A percentile compares a stretch with the other conserved stretches of the same genome.
phyloP scores from a whole-genome alignment of 2,113 vertebrate genomes.

The Macquaria australasica region DNA sequence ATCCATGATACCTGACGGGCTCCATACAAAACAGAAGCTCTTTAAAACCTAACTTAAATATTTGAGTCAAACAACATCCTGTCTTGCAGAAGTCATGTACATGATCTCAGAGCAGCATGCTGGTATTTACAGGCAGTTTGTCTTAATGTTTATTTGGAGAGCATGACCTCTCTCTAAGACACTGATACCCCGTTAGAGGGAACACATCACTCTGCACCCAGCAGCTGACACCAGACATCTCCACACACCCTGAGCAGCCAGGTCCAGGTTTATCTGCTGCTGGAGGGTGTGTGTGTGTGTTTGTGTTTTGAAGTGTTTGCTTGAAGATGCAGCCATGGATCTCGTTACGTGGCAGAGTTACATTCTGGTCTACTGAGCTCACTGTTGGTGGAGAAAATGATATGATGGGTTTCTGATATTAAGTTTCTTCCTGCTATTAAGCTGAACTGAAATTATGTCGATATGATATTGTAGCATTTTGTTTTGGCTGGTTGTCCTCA shows the following conservation, averaged over 20 bases:
- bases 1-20: background rate
- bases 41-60: background rate
- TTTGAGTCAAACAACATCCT: conserved; percentile 7
- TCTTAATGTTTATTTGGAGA: conserved; percentile 58
- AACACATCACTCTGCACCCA: conserved; percentile 69
- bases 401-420: background rate
- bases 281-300: conserved; percentile 6
- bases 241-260: conserved; percentile 30
- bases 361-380: conserved; percentile 23
- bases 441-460: background rate
- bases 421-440: background rate
- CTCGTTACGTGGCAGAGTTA: background rate
- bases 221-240: conserved; percentile 66
- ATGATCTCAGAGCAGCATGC: background rate
- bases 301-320: conserved; percentile 7
- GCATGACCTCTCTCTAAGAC: conserved; percentile 56
- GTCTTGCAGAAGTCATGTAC: conserved; percentile 7
- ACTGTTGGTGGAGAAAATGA: conserved; percentile 7
- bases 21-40: background rate
- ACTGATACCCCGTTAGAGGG: conserved; percentile 65
- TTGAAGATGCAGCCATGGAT: conserved; percentile 31
- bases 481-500: background rate
- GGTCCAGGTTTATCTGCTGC: conserved; percentile 24
- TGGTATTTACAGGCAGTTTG: conserved; percentile 47
- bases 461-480: background rate